A percentile compares a stretch with the other conserved stretches of the same genome.
Evolutionary conservation across 2,888 invertebrate species (phyloP).

Genomic region (Danaus chrysippus): DNA sequence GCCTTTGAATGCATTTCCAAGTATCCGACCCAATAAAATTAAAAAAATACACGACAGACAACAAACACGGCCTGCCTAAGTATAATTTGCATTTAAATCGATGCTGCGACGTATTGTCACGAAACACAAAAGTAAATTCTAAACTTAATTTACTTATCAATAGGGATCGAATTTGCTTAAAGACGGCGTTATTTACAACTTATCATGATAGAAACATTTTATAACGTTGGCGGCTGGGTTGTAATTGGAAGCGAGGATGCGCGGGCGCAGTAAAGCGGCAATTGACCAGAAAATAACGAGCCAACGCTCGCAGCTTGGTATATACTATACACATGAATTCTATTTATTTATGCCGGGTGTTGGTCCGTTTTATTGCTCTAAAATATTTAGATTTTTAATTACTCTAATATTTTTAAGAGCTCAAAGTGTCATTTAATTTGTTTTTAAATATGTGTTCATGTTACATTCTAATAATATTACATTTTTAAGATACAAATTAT

Average conservation of each 20-base stretch:
- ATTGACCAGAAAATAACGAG: slow-evolving; percentile 80
- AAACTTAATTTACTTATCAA: not conserved
- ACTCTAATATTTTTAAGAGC: slow-evolving; percentile 34
- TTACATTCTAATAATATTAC: not conserved
- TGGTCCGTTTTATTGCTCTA: slow-evolving; percentile 49
- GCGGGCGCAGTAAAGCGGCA: slow-evolving; percentile 76
- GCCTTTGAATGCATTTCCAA: slow-evolving; percentile 77
- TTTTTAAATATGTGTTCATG: not conserved
- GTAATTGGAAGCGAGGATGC: slow-evolving; percentile 78
- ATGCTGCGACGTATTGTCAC: slow-evolving; percentile 29
- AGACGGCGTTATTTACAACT: slow-evolving; percentile 35
- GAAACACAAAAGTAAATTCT: slow-evolving; percentile 19
- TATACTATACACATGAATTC: slow-evolving; percentile 54
- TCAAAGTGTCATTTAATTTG: slow-evolving; percentile 11
- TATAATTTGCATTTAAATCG: slow-evolving; percentile 68
- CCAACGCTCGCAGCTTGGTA: slow-evolving; percentile 53
- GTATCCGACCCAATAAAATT: slow-evolving; percentile 75
- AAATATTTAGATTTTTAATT: slow-evolving; percentile 39
- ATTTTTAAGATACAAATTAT: no score
- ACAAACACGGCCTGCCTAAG: slow-evolving; percentile 77
- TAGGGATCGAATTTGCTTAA: slow-evolving; percentile 35
- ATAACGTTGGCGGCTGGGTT: slow-evolving; percentile 73
- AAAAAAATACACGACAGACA: slow-evolving; percentile 73
- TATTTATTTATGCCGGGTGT: slow-evolving; percentile 68
- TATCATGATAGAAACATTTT: slow-evolving; percentile 48